A percentile compares a stretch with the other conserved stretches of the same genome.
These are phyloP conservation scores for Limnothrissa miodon DNA, from an alignment of 2,113 vertebrate genomes.

Conservation along the genomic window DNA sequence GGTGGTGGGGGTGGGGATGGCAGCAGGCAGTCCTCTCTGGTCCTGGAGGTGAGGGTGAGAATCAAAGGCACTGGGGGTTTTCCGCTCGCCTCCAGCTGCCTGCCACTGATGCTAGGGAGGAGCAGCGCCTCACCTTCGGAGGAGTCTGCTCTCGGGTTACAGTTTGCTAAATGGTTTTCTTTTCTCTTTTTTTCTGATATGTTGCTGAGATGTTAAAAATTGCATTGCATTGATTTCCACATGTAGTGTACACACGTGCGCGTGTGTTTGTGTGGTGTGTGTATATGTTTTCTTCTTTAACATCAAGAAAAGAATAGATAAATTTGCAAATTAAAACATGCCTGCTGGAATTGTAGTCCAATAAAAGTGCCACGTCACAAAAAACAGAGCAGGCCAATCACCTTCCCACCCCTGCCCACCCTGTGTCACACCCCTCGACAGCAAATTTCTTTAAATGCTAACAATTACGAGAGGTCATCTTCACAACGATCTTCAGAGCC, in stretches of 20 bases:
- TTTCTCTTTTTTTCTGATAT: slow-evolving; percentile 39
- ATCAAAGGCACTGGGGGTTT: slow-evolving; percentile 75
- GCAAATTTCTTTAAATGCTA: background rate
- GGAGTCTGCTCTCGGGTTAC: slow-evolving; percentile 30
- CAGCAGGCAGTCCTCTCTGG: slow-evolving; percentile 21
- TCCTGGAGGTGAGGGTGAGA: slow-evolving; percentile 54
- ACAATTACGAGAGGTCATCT: background rate
- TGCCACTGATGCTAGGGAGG: slow-evolving; percentile 51
- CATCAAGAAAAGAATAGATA: background rate
- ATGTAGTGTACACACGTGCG: background rate
- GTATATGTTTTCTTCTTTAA: background rate
- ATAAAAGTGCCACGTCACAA: slow-evolving; percentile 1
- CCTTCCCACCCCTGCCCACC: background rate
- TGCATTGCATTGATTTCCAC: slow-evolving; percentile 19
- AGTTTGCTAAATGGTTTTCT: slow-evolving; percentile 19
- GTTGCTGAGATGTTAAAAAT: slow-evolving; percentile 22
- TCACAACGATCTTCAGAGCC: background rate
- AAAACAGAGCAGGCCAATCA: background rate
- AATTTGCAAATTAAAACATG: background rate
- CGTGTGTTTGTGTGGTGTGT: no score
- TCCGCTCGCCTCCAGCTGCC: slow-evolving; percentile 48
- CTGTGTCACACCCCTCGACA: background rate
- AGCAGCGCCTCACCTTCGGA: slow-evolving; percentile 49
- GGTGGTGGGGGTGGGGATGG: background rate
- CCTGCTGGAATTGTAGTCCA: background rate